Base-by-base conservation (phyloP, 1,140 invertebrate genomes). In the Sweltsa coloradensis region DNA sequence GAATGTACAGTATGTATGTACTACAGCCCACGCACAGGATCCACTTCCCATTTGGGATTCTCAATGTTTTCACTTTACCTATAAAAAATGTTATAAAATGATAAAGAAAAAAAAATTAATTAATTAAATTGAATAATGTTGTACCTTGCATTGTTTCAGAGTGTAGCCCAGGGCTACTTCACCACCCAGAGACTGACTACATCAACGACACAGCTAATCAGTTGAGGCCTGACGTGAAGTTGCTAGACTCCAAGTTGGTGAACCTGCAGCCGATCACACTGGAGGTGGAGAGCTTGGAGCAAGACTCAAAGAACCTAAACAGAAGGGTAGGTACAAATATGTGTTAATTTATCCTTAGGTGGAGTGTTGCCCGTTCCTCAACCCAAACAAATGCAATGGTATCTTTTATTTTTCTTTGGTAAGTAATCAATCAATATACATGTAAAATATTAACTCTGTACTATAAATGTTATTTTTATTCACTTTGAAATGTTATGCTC, bases 121-220 rank as follows among this genome's bases (percentile, higher is more conserved):
- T n/a, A n/a, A n/a, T n/a, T n/a, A n/a, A n/a, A n/a, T 6, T 31
- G 23, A 14, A 50, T 42, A 42, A 40, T 23, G 13, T 34, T 7
- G 21, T 2, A 22, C 19, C 7, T 45, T 36, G 18, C 13, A 29
- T 40, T 14, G 29, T n/a, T 27, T 5, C 60, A 81, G 75, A 70
- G 72, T 18, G 79, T 80, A 1, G 80, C 82, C 7, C 71, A 81
- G 22, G 81, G 82, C 24, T 85, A 83, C 55, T 89, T 87, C 51
- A 88, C 87, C 0, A 73, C 78, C 47, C 80, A 83, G 52, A 72
- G 83, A 42, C 62, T 92, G 1, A 72, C 23, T 79, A 81, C 51
- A 78, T 89, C 48, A 85, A 89, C 51, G 67, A 83, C 4, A 75
- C 79, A 21, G 66, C 79, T 0, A 63, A 72, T 7, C 63, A 75